A percentile compares a stretch with the other conserved stretches of the same genome.
Conservation (phyloP, 2,888 invertebrate species). For the Catotricha subobsoleta region DNA sequence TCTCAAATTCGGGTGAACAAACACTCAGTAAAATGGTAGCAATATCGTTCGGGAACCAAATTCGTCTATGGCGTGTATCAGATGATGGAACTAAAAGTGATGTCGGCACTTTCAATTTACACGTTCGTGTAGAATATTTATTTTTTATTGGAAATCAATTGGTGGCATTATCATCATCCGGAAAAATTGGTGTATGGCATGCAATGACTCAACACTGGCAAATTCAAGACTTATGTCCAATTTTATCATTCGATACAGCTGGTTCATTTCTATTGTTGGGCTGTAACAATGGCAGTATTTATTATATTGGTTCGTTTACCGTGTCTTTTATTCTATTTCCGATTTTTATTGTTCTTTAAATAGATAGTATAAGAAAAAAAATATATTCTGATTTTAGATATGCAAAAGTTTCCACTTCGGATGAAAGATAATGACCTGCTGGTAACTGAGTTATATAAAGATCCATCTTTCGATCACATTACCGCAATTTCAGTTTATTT, state of each 20-base stretch:
- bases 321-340: slow-evolving; percentile 2
- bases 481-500: slow-evolving; percentile 96
- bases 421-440: slow-evolving; percentile 99
- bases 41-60: slow-evolving; percentile 57
- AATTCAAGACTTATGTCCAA: slow-evolving; percentile 87
- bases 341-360: slow-evolving; percentile 6
- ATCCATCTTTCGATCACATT: slow-evolving; percentile 87
- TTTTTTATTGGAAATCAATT: slow-evolving; percentile 96
- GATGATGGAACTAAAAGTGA: slow-evolving; percentile 58
- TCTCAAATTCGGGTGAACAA: slow-evolving; percentile 33
- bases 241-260: slow-evolving; percentile 91
- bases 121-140: slow-evolving; percentile 84
- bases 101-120: slow-evolving; percentile 75
- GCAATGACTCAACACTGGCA: slow-evolving; percentile 99
- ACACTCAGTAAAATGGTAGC: slow-evolving; percentile 58
- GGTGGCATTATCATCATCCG: slow-evolving; percentile 82
- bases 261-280: slow-evolving; percentile 89
- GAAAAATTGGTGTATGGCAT: slow-evolving; percentile 98
- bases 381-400: slow-evolving; percentile 44
- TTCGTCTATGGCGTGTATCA: slow-evolving; percentile 61
- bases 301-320: slow-evolving; percentile 74
- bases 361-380: neutral
- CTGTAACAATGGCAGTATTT: slow-evolving; percentile 90
- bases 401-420: slow-evolving; percentile 96
- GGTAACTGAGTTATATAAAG: slow-evolving; percentile 89